These are phyloP conservation scores for Zaprionus capensis DNA, from an alignment of 1,140 invertebrate species.

Conservation along the genomic window DNA sequence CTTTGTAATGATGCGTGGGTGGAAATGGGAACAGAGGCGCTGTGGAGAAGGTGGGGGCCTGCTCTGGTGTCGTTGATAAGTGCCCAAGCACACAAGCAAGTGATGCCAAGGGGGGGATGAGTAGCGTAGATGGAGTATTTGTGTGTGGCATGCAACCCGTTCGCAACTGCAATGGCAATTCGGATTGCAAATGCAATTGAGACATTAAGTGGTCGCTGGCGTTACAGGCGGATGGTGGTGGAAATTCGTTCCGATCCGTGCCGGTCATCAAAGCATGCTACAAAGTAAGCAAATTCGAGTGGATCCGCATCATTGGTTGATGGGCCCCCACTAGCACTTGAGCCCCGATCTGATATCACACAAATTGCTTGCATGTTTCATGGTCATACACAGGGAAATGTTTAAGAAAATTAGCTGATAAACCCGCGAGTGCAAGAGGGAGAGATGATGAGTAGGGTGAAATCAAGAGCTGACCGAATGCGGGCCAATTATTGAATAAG, in stretches of 20 bases:
- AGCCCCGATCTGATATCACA: conserved; percentile 47
- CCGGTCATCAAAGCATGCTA: conserved; percentile 32
- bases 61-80: conserved; percentile 59
- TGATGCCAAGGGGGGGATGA: not conserved
- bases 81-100: conserved; percentile 35
- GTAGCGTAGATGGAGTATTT: conserved; percentile 5
- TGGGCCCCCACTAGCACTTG: conserved; percentile 34
- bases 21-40: not conserved
- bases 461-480: conserved; percentile 22
- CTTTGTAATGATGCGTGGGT: conserved; percentile 41
- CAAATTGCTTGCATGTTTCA: conserved; percentile 50
- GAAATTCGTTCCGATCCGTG: conserved; percentile 28
- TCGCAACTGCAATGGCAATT: conserved; percentile 64
- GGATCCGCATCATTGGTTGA: conserved; percentile 29
- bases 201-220: conserved; percentile 64
- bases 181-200: conserved; percentile 76
- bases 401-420: conserved; percentile 47
- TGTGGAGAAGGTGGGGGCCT: not conserved
- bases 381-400: conserved; percentile 36
- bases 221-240: not conserved
- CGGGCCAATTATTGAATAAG: conserved; percentile 22
- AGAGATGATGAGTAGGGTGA: not conserved
- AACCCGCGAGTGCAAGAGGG: not conserved
- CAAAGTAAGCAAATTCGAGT: conserved; percentile 61
- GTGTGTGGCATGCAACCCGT: conserved; percentile 52